phyloP scores from a whole-genome alignment of 2,888 invertebrate species.

The Ophioninae sp. region DNA sequence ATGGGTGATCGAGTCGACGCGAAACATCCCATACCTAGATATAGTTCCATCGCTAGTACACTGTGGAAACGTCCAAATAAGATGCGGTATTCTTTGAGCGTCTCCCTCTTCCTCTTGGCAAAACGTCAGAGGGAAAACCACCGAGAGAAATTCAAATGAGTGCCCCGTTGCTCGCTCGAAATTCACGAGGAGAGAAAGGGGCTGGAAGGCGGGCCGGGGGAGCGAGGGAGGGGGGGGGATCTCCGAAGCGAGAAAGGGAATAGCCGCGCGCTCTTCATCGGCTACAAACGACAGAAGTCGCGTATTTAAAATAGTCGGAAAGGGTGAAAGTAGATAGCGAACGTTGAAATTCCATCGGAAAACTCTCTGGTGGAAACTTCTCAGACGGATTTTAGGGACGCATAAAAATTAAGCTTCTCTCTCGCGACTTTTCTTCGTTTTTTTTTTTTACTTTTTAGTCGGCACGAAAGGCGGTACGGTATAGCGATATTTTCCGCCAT shows the following conservation, averaged over 20 bases:
- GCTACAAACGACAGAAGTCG: conserved; percentile 53
- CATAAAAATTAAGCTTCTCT: conserved; percentile 48
- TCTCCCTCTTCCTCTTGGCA: conserved; percentile 42
- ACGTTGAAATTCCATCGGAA: conserved; percentile 50
- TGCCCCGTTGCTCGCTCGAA: conserved; percentile 39
- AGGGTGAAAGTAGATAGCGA: conserved; percentile 14
- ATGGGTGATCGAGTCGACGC: conserved; percentile 21
- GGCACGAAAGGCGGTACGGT: neutral
- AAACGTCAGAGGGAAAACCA: conserved; percentile 66
- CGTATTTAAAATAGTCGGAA: conserved; percentile 60
- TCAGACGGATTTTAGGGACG: conserved; percentile 49
- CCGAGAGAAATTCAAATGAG: conserved; percentile 67
- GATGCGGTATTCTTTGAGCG: conserved; percentile 64
- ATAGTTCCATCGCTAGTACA: conserved; percentile 28
- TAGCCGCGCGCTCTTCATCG: conserved; percentile 26
- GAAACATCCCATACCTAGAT: conserved; percentile 31
- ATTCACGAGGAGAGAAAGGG: conserved; percentile 22
- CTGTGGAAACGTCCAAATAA: conserved; percentile 48
- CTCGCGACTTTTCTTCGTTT: neutral
- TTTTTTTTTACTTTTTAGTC: conserved; percentile 10
- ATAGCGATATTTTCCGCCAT: neutral
- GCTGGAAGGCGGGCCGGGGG: conserved; percentile 16
- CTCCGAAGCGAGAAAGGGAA: conserved; percentile 39
- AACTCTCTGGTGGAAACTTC: conserved; percentile 45
- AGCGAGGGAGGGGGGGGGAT: conserved; percentile 27